phyloP scores from a whole-genome alignment of 2,888 invertebrate species.

The Ochropleura leucogaster region DNA sequence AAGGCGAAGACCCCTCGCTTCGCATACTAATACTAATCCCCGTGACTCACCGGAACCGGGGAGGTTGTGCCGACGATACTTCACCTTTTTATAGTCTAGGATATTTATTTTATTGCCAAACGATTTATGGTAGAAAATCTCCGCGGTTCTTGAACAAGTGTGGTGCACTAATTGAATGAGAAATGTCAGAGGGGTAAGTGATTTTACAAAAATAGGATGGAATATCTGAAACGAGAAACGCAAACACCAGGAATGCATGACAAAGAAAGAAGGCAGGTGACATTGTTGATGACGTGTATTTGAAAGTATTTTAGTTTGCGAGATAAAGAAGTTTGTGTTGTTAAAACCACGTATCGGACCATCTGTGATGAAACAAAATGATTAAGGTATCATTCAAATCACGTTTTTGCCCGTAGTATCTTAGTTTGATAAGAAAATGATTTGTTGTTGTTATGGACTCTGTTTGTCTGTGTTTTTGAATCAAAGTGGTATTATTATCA shows the following conservation, averaged over 20 bases:
- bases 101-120: conserved; percentile 41
- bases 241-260: not conserved
- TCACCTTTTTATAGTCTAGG: conserved; percentile 36
- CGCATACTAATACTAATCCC: conserved; percentile 73
- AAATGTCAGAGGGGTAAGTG: not conserved
- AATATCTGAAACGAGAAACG: not conserved
- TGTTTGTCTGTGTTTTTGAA: not conserved
- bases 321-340: too few relatives aligned
- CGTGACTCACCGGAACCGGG: conserved; percentile 74
- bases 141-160: not conserved
- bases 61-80: conserved; percentile 40
- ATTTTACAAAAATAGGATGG: not conserved
- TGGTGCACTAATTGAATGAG: conserved; percentile 1
- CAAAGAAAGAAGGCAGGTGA: not conserved
- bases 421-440: not conserved
- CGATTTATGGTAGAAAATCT: conserved; percentile 29
- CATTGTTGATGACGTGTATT: not conserved
- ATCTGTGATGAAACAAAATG: conserved; percentile 15
- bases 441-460: not conserved
- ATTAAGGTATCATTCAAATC: conserved; percentile 11
- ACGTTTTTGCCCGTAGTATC: not conserved
- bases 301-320: not conserved
- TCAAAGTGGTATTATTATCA: not conserved
- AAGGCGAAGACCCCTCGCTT: conserved; percentile 58
- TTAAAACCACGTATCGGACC: not conserved